Conservation (phyloP, 2,888 invertebrate genomes). For the Latheticus oryzae region DNA sequence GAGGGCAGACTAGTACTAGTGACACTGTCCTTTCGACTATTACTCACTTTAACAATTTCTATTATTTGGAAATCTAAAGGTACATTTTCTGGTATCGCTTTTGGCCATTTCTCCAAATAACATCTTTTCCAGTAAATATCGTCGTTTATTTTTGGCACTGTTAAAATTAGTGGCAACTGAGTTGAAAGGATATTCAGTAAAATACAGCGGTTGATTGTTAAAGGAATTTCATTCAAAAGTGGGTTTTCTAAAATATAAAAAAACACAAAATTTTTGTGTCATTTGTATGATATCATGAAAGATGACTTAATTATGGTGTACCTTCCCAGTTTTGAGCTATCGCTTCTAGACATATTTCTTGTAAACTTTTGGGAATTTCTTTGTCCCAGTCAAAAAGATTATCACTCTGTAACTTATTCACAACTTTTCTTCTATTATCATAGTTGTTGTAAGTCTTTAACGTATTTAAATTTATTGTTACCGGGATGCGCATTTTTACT, state of each 20-base stretch:
- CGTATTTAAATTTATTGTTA: slow-evolving; percentile 52
- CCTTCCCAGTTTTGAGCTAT: slow-evolving; percentile 56
- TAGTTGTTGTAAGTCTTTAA: slow-evolving; percentile 49
- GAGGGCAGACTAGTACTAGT: not conserved
- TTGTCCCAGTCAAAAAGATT: slow-evolving; percentile 51
- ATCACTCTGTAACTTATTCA: slow-evolving; percentile 43
- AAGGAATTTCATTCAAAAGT: slow-evolving; percentile 53
- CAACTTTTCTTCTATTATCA: slow-evolving; percentile 22
- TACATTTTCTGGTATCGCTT: slow-evolving; percentile 42
- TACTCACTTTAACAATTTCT: slow-evolving; percentile 20
- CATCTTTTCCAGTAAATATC: slow-evolving; percentile 61
- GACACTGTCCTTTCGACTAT: slow-evolving; percentile 21
- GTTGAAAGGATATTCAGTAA: slow-evolving; percentile 57
- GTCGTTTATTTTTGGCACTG: slow-evolving; percentile 56
- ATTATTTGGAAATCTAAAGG: slow-evolving; percentile 2
- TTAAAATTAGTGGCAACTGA: slow-evolving; percentile 55
- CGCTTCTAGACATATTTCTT: slow-evolving; percentile 52
- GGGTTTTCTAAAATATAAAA: slow-evolving; percentile 55
- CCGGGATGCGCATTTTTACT: slow-evolving; percentile 55
- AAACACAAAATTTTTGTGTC: not conserved
- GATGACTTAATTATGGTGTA: slow-evolving; percentile 31
- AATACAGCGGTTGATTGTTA: slow-evolving; percentile 52
- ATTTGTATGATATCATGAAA: not conserved
- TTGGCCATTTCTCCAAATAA: slow-evolving; percentile 57
- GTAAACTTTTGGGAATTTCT: slow-evolving; percentile 50